Base-by-base conservation (phyloP, 37 sponge, comb jelly and placozoan genomes). In the Diacarnus erythraeanus region DNA sequence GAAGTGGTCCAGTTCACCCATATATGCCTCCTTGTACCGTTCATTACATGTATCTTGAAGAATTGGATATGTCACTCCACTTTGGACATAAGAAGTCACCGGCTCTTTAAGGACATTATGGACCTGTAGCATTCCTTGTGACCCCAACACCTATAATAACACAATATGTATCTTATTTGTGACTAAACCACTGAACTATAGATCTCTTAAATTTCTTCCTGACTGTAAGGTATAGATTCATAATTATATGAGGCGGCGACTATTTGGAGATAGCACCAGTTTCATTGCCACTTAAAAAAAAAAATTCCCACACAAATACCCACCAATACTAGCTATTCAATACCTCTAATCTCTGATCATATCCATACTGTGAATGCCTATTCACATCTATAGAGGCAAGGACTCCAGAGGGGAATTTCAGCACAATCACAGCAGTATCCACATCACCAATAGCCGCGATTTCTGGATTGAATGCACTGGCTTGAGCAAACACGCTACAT, bases 301-400 rank as follows among this genome's bases (percentile, higher is more conserved):
- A n/a, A n/a, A n/a, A n/a, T n/a, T n/a, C n/a, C n/a, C n/a, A n/a
- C n/a, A n/a, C n/a, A n/a, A n/a, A n/a, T n/a, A n/a, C n/a, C n/a
- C n/a, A n/a, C n/a, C n/a, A n/a, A n/a, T n/a, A n/a, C n/a, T n/a
- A n/a, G n/a, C n/a, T n/a, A n/a, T n/a, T n/a, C n/a, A n/a, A n/a
- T n/a, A 90, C 95, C 84, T 94, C 95, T 26, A 94, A 39, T 59
- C 95, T 71, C 68, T 90, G 90, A 72, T 94, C 95, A 58, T 94
- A 94, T 0, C 91, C 91, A 54, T 94, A 90, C 40, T 37, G 42
- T n/a, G 95, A 83, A 63, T 90, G 91, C 33, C 95, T 69, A 57
- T 78, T 90, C 42, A 90, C 78, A 69, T 94, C 83, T 2, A 90
- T 83, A 20, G 78, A 43, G 23, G 88, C 95, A 8, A 94, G 33